A percentile compares a stretch with the other conserved stretches of the same genome.
These are phyloP conservation scores for Lethrus apterus DNA, from an alignment of 1,140 invertebrate genomes.

Conservation along the genomic window DNA sequence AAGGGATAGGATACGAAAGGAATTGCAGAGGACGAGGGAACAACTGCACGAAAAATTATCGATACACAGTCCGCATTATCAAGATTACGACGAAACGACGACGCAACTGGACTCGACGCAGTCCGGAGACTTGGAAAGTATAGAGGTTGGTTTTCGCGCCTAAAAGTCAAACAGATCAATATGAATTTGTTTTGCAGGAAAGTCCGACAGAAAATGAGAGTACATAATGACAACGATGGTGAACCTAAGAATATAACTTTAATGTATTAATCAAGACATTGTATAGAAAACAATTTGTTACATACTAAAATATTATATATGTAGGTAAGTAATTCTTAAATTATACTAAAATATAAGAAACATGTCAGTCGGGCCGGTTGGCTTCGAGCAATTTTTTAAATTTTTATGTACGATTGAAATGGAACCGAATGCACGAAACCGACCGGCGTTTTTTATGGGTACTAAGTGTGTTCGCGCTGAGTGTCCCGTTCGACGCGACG, in stretches of 20 bases:
- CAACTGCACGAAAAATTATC: constrained; percentile 54
- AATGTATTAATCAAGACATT: constrained; percentile 5
- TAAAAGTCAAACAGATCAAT: not conserved
- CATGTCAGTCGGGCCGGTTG: not conserved
- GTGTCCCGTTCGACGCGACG: not conserved
- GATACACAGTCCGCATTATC: constrained; percentile 25
- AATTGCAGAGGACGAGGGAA: constrained; percentile 63
- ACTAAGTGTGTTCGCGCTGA: not conserved
- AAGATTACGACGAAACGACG: not conserved
- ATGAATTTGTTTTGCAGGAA: constrained; percentile 19
- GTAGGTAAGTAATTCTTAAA: constrained; percentile 10
- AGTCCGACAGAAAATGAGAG: constrained; percentile 25
- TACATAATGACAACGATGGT: constrained; percentile 17
- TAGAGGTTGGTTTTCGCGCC: constrained; percentile 25
- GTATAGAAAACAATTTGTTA: constrained; percentile 6
- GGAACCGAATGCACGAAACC: not conserved
- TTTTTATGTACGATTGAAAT: not conserved
- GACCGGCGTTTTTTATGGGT: not conserved
- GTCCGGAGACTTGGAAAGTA: constrained; percentile 30
- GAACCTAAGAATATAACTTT: constrained; percentile 4
- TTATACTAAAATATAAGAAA: constrained; percentile 10
- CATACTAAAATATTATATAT: constrained; percentile 8
- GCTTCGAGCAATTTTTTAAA: not conserved
- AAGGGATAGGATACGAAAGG: constrained; percentile 60
- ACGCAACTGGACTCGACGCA: constrained; percentile 15